Percentiles rank a stretch among this genome's conserved stretches.
Conservation (phyloP, 1,140 invertebrate genomes). For the Temnothorax longispinosus region DNA sequence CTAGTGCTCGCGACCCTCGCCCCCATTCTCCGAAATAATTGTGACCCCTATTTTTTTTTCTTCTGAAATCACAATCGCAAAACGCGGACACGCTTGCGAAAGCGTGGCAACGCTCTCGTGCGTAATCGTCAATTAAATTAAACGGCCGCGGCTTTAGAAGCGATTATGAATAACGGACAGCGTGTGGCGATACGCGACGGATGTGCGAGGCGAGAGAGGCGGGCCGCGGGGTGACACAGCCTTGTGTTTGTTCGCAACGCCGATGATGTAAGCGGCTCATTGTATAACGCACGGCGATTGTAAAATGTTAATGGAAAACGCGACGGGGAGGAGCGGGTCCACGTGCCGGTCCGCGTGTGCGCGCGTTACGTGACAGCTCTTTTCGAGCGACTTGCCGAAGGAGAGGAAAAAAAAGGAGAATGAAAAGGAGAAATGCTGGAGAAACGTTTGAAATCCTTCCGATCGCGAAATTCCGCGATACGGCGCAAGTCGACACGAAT, state of each 20-base stretch:
- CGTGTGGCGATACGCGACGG: conserved; percentile 48
- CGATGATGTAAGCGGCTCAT: conserved; percentile 74
- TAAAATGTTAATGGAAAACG: conserved; percentile 77
- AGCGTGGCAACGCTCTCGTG: conserved; percentile 33
- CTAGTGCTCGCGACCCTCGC: background rate
- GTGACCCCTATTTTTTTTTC: background rate
- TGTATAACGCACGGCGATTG: conserved; percentile 76
- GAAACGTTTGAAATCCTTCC: background rate
- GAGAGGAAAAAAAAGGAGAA: background rate
- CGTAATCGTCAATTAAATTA: conserved; percentile 78
- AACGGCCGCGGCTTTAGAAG: conserved; percentile 69
- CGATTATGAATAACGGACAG: conserved; percentile 77
- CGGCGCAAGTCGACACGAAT: background rate
- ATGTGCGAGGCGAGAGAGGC: conserved; percentile 44
- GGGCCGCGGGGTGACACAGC: conserved; percentile 69
- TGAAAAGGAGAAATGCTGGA: background rate
- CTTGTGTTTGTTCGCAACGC: conserved; percentile 76
- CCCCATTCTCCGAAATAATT: background rate
- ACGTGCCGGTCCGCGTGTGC: background rate
- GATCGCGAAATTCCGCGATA: conserved; percentile 21
- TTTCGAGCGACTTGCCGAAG: background rate
- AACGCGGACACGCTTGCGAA: conserved; percentile 55
- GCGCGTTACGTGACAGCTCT: background rate
- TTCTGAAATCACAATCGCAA: conserved; percentile 33
- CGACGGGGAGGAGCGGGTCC: background rate